Base-by-base conservation (phyloP, 2,888 invertebrate genomes). In the Diaphora mendica region DNA sequence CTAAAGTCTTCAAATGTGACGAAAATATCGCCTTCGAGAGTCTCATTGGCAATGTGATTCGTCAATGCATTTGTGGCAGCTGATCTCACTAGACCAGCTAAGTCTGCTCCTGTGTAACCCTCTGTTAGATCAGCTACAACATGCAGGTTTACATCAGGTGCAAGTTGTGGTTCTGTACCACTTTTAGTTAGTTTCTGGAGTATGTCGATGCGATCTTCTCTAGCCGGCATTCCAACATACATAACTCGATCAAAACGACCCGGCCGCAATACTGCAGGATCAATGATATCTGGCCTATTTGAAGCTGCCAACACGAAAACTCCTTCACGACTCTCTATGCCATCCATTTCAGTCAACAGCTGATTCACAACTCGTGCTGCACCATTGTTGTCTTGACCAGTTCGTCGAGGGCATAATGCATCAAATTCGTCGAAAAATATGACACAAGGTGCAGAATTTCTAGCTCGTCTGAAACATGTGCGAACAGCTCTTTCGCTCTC, bases 371-470 rank as follows among this genome's bases (percentile, higher is more conserved):
- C 98, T 48, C 99, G 96, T 0, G 97, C 97, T 0, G 98, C 97
- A 4, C 97, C 97, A 85, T 97, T 97, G 93, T 97, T 88, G 70
- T 95, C 97, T 77, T 97, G 97, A 64, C 98, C 97, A 11, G 98
- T 97, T 87, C 99, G 96, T 85, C 98, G 97, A 0, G 99, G 99
- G 90, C 99, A 99, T 48, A 99, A 92, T 0, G 99, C 98, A 92
- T 99, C 99, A 79, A 99, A 96, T 94, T 99, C 99, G 90, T 99
- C 99, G 89, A 99, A 99, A 95, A 99, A 99, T 91, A 99, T 99
- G 5, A 99, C 99, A 90, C 99, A 99, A 0, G 99, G 99, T 0
- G 99, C 97, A 0, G 99, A 99, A 92, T 99, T 99, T 66, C 98
- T 96, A 0, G 99, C 99, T 80, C 99, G 96, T 89, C 98, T 97